Evolutionary conservation across 2,113 vertebrate species (phyloP).

Genomic region (Pachycephala philippinensis): DNA sequence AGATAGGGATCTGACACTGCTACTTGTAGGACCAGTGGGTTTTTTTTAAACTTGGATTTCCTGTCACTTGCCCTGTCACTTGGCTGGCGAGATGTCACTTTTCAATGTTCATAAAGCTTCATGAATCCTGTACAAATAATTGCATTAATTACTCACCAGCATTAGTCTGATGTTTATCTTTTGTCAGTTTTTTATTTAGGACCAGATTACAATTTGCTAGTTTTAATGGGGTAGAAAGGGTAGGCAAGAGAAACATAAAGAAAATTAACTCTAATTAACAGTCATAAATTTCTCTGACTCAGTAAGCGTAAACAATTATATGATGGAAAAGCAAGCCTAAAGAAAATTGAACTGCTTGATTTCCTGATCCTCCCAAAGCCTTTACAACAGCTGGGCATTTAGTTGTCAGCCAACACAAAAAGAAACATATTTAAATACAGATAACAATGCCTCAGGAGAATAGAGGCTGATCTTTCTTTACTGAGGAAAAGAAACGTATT

Average conservation of each 20-base stretch:
- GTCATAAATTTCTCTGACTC: constrained; percentile 4
- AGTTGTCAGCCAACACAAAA: neutral
- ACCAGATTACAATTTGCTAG: neutral
- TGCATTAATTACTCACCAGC: neutral
- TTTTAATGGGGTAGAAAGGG: neutral
- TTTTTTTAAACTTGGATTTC: neutral
- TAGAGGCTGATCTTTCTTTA: neutral
- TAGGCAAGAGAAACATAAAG: constrained; percentile 7
- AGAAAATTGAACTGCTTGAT: neutral
- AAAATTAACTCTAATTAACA: constrained; percentile 33
- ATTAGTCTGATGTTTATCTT: neutral
- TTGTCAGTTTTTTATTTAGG: neutral
- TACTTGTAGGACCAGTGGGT: neutral
- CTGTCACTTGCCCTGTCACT: neutral
- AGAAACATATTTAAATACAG: constrained; percentile 31
- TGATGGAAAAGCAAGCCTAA: neutral
- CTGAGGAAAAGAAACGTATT: neutral
- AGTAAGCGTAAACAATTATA: neutral
- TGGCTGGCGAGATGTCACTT: neutral
- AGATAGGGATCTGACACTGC: neutral
- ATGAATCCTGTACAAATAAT: neutral
- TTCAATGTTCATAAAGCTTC: neutral
- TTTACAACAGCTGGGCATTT: constrained; percentile 17
- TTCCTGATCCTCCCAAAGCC: constrained; percentile 20
- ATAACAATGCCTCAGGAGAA: neutral